Evolutionary conservation across 2,888 invertebrate genomes (phyloP), one percentile per base, ranked within the genome.

Genomic region (Zelleria hepariella): DNA sequence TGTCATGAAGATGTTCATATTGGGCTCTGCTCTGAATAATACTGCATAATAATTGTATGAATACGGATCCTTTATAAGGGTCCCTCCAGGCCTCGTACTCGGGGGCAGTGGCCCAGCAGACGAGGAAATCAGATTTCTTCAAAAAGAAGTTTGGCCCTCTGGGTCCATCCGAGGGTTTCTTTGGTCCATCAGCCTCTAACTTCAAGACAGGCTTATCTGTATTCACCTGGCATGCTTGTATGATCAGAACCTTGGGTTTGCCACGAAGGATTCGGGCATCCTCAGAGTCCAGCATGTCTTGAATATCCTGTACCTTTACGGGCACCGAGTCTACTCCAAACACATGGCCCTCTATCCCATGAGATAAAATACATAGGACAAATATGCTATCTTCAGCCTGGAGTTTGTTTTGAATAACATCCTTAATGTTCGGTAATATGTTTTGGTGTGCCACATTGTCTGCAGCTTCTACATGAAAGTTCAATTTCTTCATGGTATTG

Each of bases 91-190:
- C 84, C 67, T 83, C 82, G 68, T 80, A 77, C 65, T 82, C 80
- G 5, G 86, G 83, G 55, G 85, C 81, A 21, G 87, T 88, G 0
- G 88, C 87, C 81, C 83, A 86, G 63, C 77, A 87, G 15, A 86
- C 73, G 4, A 87, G 70, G 51, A 83, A 82, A 65, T 87, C 80
- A 0, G 77, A 72, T 64, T 83, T 86, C 57, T 73, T 73, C 27
- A 82, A 65, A 58, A 47, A 55, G 48, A 75, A 70, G 15, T 10
- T 42, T 42, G 32, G 15, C 15, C 15, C 15, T 4, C 15, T 42
- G 32, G 10, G 32, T 15, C 1, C 32, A 15, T 0, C 32, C 15
- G 10, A 1, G 25, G 2, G 20, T 62, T 68, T 69, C 59, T 63
- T 68, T 7, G 78, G 75, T 15, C 71, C 71, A 68, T 87, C 88